phyloP scores from a whole-genome alignment of 2,888 invertebrate species.

The Dasypolia templi region DNA sequence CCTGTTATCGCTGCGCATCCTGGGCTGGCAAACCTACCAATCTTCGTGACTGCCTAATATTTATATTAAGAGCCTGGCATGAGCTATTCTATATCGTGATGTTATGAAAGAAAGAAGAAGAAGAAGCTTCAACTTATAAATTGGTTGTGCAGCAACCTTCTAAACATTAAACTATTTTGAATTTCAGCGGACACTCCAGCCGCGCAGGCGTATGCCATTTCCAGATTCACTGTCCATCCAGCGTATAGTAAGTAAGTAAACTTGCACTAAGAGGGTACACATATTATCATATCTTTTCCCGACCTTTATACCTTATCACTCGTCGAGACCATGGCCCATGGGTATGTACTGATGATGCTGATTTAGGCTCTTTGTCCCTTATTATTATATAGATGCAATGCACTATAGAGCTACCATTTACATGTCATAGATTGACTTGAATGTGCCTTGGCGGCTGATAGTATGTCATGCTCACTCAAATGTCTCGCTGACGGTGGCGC shows the following conservation, averaged over 20 bases:
- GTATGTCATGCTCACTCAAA: too few relatives aligned
- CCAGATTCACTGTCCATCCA: constrained; percentile 84
- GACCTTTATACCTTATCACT: too few relatives aligned
- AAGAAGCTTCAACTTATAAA: background rate
- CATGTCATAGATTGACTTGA: too few relatives aligned
- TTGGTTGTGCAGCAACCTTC: background rate
- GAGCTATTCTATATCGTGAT: background rate
- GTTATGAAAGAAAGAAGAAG: background rate
- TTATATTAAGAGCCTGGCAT: background rate
- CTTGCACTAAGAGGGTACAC: background rate
- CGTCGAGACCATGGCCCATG: too few relatives aligned
- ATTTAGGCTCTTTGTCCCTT: too few relatives aligned
- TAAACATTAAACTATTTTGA: background rate
- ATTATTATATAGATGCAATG: too few relatives aligned
- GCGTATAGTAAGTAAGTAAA: constrained; percentile 73
- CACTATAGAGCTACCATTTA: too few relatives aligned
- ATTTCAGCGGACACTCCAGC: constrained; percentile 88
- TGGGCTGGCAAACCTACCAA: background rate
- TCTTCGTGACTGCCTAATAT: background rate
- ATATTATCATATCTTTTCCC: background rate
- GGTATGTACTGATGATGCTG: too few relatives aligned
- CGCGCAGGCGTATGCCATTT: constrained; percentile 79
- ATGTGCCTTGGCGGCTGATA: too few relatives aligned
- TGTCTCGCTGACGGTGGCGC: too few relatives aligned
- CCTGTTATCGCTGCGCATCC: background rate